Evolutionary conservation across 2,797 vertebrate genomes (phyloP).

Genomic region (Delichon dasypus): DNA sequence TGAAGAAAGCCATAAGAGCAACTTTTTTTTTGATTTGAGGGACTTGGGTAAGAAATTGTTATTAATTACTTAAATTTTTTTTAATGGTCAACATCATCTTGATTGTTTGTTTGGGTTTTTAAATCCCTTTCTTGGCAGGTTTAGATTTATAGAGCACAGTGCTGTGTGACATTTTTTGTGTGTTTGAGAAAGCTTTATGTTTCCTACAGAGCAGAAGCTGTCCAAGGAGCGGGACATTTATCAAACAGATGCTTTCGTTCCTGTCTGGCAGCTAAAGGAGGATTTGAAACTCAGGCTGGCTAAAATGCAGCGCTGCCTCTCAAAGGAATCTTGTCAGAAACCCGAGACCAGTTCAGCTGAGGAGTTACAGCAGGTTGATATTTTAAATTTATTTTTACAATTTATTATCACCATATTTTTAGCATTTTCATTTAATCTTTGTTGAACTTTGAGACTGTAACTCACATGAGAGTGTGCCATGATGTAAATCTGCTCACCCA

Average conservation of each 20-base stretch:
- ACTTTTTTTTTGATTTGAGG: constrained; percentile 77
- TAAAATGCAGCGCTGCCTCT: constrained; percentile 49
- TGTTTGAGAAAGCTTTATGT: constrained; percentile 60
- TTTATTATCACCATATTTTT: neutral
- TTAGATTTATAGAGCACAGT: neutral
- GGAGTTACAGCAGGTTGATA: constrained; percentile 83
- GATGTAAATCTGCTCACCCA: neutral
- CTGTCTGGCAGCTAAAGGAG: constrained; percentile 83
- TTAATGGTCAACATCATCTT: neutral
- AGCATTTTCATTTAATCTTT: neutral
- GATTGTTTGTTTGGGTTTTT: neutral
- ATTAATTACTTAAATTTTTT: neutral
- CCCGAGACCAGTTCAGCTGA: constrained; percentile 60
- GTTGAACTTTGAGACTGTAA: neutral
- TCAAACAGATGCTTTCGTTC: constrained; percentile 76
- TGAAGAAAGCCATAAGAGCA: constrained; percentile 73
- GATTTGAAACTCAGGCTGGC: constrained; percentile 80
- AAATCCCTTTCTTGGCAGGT: neutral
- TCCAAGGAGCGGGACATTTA: constrained; percentile 76
- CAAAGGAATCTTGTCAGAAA: constrained; percentile 21
- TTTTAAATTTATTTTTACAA: neutral
- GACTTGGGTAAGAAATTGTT: constrained; percentile 79
- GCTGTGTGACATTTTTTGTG: neutral
- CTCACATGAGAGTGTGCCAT: fast-evolving
- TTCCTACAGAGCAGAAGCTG: constrained; percentile 77